Conservation (phyloP, 2,888 invertebrate genomes). For the Bimastos eiseni region DNA sequence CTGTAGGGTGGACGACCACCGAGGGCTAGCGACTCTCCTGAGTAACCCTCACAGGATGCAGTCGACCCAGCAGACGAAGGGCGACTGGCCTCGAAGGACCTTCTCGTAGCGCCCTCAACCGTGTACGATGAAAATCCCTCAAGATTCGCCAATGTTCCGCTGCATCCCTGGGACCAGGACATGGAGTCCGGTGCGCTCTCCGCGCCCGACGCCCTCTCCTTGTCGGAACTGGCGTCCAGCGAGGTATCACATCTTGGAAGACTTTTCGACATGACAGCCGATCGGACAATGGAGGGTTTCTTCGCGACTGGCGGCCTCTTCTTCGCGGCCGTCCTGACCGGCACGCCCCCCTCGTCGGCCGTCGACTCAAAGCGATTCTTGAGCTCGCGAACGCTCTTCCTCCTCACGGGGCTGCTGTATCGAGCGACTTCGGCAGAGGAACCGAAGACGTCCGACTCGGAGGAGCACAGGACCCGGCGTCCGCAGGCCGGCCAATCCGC, state of each 20-base stretch:
- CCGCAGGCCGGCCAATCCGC: not conserved
- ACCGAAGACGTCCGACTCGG: not conserved
- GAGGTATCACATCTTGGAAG: not conserved
- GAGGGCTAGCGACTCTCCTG: not conserved
- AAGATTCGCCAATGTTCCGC: not conserved
- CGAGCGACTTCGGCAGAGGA: not conserved
- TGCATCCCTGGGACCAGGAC: not conserved
- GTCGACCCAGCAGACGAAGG: not conserved
- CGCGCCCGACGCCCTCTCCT: not conserved
- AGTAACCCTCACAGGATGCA: not conserved
- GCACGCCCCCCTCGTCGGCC: not conserved
- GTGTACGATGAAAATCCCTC: not conserved
- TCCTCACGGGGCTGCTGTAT: not conserved
- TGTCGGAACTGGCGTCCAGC: not conserved
- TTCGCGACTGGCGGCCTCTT: slow-evolving; percentile 8
- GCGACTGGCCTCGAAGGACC: not conserved
- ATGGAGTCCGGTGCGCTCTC: not conserved
- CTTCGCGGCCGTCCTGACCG: not conserved
- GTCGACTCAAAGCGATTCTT: slow-evolving; percentile 5
- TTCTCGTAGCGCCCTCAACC: not conserved
- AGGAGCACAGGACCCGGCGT: not conserved
- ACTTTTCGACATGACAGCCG: not conserved
- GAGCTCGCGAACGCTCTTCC: slow-evolving; percentile 17
- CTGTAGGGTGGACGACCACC: not conserved
- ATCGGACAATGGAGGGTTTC: not conserved